Percentiles rank a stretch among this genome's conserved stretches.
These are phyloP conservation scores for Myzus persicae DNA, from an alignment of 1,140 invertebrate species.

Conservation along the genomic window DNA sequence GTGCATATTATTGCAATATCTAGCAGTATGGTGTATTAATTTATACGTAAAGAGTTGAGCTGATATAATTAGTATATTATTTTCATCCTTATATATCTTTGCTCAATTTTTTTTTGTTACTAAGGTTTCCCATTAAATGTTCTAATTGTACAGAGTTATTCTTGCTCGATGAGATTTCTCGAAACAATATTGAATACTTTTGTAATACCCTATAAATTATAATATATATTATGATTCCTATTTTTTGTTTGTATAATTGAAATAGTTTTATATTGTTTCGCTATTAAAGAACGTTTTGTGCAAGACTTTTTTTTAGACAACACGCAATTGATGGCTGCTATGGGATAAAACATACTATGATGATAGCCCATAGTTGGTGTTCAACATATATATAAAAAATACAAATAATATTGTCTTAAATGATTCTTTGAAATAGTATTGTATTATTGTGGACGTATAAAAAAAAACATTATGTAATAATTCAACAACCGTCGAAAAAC, in stretches of 20 bases:
- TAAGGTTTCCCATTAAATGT: background rate
- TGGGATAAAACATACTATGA: background rate
- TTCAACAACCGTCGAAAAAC: background rate
- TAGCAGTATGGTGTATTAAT: too few relatives aligned
- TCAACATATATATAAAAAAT: background rate
- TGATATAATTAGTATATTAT: background rate
- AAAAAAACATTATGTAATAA: background rate
- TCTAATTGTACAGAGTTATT: background rate
- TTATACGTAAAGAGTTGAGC: background rate
- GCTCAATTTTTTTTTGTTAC: background rate
- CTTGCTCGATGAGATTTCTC: background rate
- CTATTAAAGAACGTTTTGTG: background rate
- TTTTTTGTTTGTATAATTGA: background rate
- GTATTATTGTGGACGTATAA: background rate
- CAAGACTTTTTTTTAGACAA: background rate
- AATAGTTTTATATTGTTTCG: background rate
- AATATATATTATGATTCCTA: background rate
- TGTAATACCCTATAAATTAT: background rate
- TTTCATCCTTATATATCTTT: background rate
- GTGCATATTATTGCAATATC: too few relatives aligned
- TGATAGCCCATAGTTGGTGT: background rate
- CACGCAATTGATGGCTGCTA: background rate
- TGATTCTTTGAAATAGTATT: background rate
- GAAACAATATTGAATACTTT: background rate
- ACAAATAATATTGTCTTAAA: background rate